phyloP scores from a whole-genome alignment of 2,113 vertebrate genomes.

The Petrocephalus microphthalmus region DNA sequence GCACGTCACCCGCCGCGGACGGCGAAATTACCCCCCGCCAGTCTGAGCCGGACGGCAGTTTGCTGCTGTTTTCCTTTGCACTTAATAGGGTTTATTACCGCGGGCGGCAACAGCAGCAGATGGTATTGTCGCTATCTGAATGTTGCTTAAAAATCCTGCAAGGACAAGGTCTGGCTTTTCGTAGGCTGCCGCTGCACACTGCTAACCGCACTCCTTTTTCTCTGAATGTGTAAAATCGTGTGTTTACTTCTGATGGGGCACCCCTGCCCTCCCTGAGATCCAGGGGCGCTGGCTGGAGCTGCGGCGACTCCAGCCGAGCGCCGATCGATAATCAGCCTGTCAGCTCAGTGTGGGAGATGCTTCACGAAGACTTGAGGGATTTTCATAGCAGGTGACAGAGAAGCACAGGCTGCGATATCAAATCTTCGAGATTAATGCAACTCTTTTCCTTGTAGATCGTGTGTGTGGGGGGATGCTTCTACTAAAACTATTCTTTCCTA shows the following conservation, averaged over 20 bases:
- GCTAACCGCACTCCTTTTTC: conserved; percentile 23
- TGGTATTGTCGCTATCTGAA: conserved; percentile 38
- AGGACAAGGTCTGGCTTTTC: background rate
- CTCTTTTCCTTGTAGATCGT: conserved; percentile 12
- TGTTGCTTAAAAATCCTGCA: conserved; percentile 12
- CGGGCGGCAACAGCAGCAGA: conserved; percentile 35
- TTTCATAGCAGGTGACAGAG: conserved; percentile 30
- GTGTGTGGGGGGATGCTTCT: background rate
- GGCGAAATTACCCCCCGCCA: conserved; percentile 21
- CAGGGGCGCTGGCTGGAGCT: background rate
- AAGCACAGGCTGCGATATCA: conserved; percentile 16
- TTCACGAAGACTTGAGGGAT: conserved; percentile 10
- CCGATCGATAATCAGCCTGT: conserved; percentile 13
- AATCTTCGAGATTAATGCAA: conserved; percentile 18
- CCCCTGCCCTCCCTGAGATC: background rate
- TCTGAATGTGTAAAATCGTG: conserved; percentile 4
- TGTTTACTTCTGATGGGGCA: background rate
- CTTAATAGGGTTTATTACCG: conserved; percentile 41
- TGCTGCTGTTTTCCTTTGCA: conserved; percentile 1
- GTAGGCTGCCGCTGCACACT: conserved; percentile 12
- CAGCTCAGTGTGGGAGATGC: background rate
- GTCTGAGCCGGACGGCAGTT: conserved; percentile 28
- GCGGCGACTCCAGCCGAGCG: background rate
- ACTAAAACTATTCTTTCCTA: conserved; percentile 6
- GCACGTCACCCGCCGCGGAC: background rate